phyloP scores from a whole-genome alignment of 2,113 vertebrate species.

The Psammodynastes pulverulentus region DNA sequence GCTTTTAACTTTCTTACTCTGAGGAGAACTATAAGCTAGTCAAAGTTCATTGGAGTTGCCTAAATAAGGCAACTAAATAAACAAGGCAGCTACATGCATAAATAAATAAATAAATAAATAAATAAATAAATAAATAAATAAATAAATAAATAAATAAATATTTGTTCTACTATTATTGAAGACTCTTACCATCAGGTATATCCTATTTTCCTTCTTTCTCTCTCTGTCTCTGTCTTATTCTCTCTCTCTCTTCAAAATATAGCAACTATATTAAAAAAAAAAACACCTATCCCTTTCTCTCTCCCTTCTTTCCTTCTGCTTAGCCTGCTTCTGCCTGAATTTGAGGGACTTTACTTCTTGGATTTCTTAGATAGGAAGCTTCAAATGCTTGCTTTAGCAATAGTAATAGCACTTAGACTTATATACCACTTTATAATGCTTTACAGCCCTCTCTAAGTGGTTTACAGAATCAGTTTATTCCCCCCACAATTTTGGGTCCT shows the following conservation, averaged over 20 bases:
- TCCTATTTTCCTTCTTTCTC: not conserved
- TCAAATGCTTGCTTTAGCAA: not conserved
- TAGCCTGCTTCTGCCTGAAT: not conserved
- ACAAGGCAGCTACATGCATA: too few relatives aligned
- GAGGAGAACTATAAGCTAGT: not conserved
- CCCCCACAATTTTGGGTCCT: too few relatives aligned
- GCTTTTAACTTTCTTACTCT: not conserved
- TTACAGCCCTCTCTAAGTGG: too few relatives aligned
- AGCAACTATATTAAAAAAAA: not conserved
- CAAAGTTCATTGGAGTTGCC: not conserved
- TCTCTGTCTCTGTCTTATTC: not conserved
- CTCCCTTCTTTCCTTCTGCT: not conserved
- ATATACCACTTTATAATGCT: too few relatives aligned
- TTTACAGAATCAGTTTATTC: too few relatives aligned
- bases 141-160: not conserved
- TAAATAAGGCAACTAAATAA: too few relatives aligned
- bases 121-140: not conserved
- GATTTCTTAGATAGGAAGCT: too few relatives aligned
- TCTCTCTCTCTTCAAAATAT: not conserved
- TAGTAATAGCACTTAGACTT: too few relatives aligned
- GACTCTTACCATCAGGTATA: not conserved
- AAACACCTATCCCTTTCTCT: not conserved
- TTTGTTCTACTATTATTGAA: not conserved
- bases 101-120: not conserved
- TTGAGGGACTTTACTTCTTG: not conserved